Evolutionary conservation across 2,113 vertebrate species (phyloP), one percentile per base, ranked within the genome.

Genomic region (Pavo muticus): DNA sequence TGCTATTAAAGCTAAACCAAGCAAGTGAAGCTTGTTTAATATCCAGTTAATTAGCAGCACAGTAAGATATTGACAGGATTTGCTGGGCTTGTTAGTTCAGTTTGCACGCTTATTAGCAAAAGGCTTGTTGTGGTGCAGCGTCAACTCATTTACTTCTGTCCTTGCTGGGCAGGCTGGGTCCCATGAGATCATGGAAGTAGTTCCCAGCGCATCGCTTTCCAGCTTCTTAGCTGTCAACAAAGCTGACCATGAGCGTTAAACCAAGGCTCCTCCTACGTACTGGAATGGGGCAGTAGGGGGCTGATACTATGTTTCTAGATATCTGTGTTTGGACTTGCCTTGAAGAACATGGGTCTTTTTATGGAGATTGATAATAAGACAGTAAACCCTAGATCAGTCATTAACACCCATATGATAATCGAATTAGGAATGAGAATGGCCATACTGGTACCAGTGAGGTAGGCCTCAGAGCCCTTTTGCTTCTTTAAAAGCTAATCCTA

Each of bases 51-150:
- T 94, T 91, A 93, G 75, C 77, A 84, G 42, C 75, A 76, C 94
- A 75, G 94, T 37, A 81, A 96, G 81, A 50, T 87, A 97, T 12
- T 91, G 94, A 92, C 68, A 83, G 78, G 84, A 69, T 91, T 82
- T 91, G 19, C 71, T 87, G 78, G 80, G 48, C 82, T 82, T 91
- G 47, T 90, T 84, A 87, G 82, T 48, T 86, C 67, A 27, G n/a
- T 87, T 77, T 86, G 61, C 73, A 73, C 2, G 23, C 44, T 89
- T 87, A 88, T 93, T 87, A 90, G 91, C 70, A 74, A n/a, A 65
- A 78, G 25, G 32, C 64, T 76, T 11, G 71, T 48, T 90, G 61
- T 80, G 68, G 18, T 87, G 70, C 32, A 67, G 52, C 32, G n/a
- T 57, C 82, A 90, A 73, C 37, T 44, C 75, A 32, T 78, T 88